Base-by-base conservation (phyloP, 1,140 invertebrate species). In the Drosophila repletoides region DNA sequence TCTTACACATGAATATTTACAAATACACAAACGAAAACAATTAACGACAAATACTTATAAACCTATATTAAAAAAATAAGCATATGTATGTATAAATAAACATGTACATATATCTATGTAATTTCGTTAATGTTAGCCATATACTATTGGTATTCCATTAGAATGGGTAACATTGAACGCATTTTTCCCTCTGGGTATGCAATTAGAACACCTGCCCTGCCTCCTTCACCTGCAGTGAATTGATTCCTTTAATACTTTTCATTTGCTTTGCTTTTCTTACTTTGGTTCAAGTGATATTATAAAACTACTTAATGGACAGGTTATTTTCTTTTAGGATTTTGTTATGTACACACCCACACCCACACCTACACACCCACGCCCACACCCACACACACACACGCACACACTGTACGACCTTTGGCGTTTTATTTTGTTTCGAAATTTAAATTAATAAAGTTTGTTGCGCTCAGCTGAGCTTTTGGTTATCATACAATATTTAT, bases 1-100 rank as follows among this genome's bases (percentile, higher is more conserved):
- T 55, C 64, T 58, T 69, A 64, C 56, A 73, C 46, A 72, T 40
- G 60, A 58, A 46, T 76, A 80, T 81, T 81, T 80, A 80, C 76
- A 72, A 63, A 64, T n/a, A 55, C 22, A 45, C 21, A 43, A 43
- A 26, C 40, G 40, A 59, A 72, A 64, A 72, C 59, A 64, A 72
- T 65, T 76, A 76, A 66, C 70, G 60, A 76, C 60, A 64, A 74
- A 74, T 63, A 80, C 75, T 79, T 79, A 67, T 21, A 77, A 76
- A 61, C 72, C 72, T 79, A 80, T 80, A 81, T 64, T 73, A 74
- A 36, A 72, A 80, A 52, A 65, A 68, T 77, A 31, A 59, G 73
- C 65, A 59, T 71, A 61, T 73, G 52, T 76, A 69, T 72, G 43
- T 59, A 40, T 48, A 38, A 45, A 14, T 45, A 58, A 26, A 38